phyloP scores from a whole-genome alignment of 2,113 vertebrate species.

The Halichoerus grypus region DNA sequence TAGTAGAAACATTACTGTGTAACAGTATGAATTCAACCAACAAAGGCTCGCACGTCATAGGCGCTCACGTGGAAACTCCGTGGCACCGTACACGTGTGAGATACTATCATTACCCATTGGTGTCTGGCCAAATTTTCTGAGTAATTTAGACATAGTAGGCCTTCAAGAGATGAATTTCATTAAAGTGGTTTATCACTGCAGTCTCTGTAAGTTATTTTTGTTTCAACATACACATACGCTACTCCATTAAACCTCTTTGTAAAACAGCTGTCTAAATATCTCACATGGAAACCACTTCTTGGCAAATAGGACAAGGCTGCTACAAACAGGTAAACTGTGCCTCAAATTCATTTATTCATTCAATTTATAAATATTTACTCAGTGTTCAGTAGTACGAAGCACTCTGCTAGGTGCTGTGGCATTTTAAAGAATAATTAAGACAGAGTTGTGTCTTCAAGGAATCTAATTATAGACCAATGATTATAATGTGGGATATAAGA shows the following conservation, averaged over 20 bases:
- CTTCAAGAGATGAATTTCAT: not conserved
- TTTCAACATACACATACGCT: not conserved
- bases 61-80: not conserved
- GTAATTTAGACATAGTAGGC: not conserved
- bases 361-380: not conserved
- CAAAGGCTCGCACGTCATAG: not conserved
- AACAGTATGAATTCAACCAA: not conserved
- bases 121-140: not conserved
- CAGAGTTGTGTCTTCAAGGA: not conserved
- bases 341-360: not conserved
- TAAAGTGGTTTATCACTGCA: not conserved
- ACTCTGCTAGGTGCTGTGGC: not conserved
- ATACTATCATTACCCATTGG: not conserved
- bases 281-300: not conserved
- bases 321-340: not conserved
- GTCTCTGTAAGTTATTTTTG: not conserved
- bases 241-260: not conserved
- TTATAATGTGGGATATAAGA: not conserved
- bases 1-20: not conserved
- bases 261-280: not conserved
- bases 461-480: not conserved
- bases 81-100: fast-evolving
- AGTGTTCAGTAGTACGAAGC: not conserved
- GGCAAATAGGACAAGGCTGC: not conserved
- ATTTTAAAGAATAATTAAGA: conserved; percentile 42